A percentile compares a stretch with the other conserved stretches of the same genome.
Evolutionary conservation across 2,888 invertebrate species (phyloP).

Genomic region (Dolichopus griseipennis): DNA sequence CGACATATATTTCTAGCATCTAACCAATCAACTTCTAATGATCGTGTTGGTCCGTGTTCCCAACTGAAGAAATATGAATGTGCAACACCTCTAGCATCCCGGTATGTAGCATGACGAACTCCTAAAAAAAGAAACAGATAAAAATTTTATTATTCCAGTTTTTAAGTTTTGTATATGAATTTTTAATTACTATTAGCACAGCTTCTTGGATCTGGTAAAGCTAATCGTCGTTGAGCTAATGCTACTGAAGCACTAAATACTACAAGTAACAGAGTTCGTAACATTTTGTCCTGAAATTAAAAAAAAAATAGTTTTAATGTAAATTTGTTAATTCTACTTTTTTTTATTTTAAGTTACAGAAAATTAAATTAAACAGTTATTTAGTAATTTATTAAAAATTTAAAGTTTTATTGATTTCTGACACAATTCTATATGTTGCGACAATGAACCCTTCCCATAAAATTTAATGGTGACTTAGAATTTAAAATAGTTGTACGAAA

Average conservation of each 20-base stretch:
- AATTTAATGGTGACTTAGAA: too few species aligned
- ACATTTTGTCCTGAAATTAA: conserved; percentile 25
- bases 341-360: not conserved
- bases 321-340: not conserved
- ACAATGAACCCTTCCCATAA: not conserved
- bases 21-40: conserved; percentile 80
- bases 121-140: conserved; percentile 46
- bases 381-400: too few species aligned
- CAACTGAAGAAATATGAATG: conserved; percentile 93
- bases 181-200: conserved; percentile 67
- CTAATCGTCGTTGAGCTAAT: conserved; percentile 73
- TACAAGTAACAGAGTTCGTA: conserved; percentile 49
- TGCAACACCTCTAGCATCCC: conserved; percentile 76
- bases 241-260: conserved; percentile 57
- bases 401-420: too few species aligned
- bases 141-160: not conserved
- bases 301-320: not conserved
- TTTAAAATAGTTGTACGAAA: too few species aligned
- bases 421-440: too few species aligned
- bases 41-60: conserved; percentile 76
- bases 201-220: conserved; percentile 80
- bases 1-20: conserved; percentile 86
- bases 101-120: conserved; percentile 78
- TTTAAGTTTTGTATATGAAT: too few species aligned
- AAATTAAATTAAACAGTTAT: too few species aligned